phyloP scores from a whole-genome alignment of 2,113 vertebrate genomes.

The Istiophorus platypterus region DNA sequence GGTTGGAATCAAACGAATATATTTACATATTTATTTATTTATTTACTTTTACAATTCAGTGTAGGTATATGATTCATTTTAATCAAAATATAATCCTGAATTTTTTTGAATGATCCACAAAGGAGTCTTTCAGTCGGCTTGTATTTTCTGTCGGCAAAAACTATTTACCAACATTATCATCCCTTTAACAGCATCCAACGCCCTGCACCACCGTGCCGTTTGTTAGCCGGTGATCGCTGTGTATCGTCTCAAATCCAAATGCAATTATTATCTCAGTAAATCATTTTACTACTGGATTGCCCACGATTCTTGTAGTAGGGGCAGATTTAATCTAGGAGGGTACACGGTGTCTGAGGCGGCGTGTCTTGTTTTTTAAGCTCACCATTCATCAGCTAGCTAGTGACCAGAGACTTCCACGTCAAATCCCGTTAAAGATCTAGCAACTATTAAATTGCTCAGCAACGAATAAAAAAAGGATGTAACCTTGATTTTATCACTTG shows the following conservation, averaged over 20 bases:
- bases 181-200: slow-evolving; percentile 79
- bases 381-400: slow-evolving; percentile 55
- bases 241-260: background rate
- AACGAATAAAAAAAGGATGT: background rate
- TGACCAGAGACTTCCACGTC: slow-evolving; percentile 8
- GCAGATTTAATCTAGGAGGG: background rate
- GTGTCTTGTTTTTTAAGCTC: background rate
- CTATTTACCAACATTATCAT: background rate
- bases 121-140: background rate
- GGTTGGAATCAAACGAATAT: no score
- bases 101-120: slow-evolving; percentile 8
- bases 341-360: background rate
- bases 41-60: no score
- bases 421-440: slow-evolving; percentile 20
- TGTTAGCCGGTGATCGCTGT: slow-evolving; percentile 14
- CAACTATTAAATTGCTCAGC: background rate
- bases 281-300: background rate
- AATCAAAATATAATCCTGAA: background rate
- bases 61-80: background rate
- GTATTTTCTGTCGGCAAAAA: slow-evolving; percentile 65
- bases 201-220: slow-evolving; percentile 74
- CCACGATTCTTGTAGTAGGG: background rate
- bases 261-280: background rate
- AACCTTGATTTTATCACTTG: background rate
- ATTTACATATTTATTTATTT: background rate